These are phyloP conservation scores for Melipona quadrifasciata DNA, from an alignment of 1,140 invertebrate genomes.

Conservation along the genomic window DNA sequence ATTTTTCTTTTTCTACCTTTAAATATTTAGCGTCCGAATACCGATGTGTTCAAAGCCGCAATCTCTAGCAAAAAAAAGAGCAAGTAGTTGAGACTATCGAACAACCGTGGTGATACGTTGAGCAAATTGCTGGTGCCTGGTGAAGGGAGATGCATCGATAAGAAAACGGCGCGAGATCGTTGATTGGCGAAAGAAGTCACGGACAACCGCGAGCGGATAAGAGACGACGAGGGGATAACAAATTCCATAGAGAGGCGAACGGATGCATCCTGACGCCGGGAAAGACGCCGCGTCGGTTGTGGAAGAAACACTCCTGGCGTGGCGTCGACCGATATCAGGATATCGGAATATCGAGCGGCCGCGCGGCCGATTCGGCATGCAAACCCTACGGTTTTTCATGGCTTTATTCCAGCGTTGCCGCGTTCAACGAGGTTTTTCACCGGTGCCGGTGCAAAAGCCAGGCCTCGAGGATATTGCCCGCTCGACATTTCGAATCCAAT, in stretches of 20 bases:
- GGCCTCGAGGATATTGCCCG: conserved; percentile 62
- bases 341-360: conserved; percentile 68
- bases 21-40: no score
- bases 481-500: conserved; percentile 64
- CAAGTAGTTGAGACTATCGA: not conserved
- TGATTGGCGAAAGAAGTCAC: not conserved
- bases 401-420: conserved; percentile 57
- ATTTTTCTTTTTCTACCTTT: no score
- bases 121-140: not conserved
- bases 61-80: no score
- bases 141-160: not conserved
- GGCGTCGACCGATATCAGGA: conserved; percentile 62
- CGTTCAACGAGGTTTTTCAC: conserved; percentile 33
- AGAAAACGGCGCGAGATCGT: not conserved
- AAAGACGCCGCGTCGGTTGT: conserved; percentile 48
- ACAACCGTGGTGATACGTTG: not conserved
- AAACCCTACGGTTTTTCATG: conserved; percentile 59
- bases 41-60: no score
- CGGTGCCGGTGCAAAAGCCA: conserved; percentile 41
- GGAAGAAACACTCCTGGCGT: conserved; percentile 60
- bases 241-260: conserved; percentile 50
- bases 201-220: not conserved
- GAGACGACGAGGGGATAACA: conserved; percentile 59
- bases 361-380: conserved; percentile 48
- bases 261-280: conserved; percentile 30